These are phyloP conservation scores for Sphaerophoria rueppellii DNA, from an alignment of 2,888 invertebrate genomes.

Conservation along the genomic window DNA sequence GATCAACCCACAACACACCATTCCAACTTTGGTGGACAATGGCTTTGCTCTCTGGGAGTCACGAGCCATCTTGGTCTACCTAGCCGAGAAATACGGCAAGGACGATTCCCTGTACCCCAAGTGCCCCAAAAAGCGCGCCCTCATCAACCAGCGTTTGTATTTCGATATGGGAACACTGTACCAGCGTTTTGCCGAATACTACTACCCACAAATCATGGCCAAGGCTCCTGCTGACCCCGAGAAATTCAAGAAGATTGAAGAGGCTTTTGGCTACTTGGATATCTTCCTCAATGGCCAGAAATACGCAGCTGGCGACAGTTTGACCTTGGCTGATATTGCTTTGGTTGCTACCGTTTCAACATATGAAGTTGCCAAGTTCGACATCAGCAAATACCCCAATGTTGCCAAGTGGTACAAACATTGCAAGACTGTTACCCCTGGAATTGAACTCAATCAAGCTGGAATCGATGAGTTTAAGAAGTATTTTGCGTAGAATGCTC, in stretches of 20 bases:
- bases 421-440: conserved; percentile 84
- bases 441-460: conserved; percentile 85
- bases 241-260: conserved; percentile 87
- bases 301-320: conserved; percentile 87
- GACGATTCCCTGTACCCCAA: conserved; percentile 89
- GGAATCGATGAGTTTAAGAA: conserved; percentile 84
- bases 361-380: conserved; percentile 86
- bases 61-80: conserved; percentile 90
- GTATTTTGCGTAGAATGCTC: conserved; percentile 74
- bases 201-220: conserved; percentile 86
- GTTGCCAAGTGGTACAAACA: conserved; percentile 86
- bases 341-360: conserved; percentile 88
- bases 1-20: conserved; percentile 92
- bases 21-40: conserved; percentile 92
- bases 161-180: conserved; percentile 91
- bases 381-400: conserved; percentile 87
- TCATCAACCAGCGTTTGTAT: conserved; percentile 90
- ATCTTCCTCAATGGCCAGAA: conserved; percentile 87
- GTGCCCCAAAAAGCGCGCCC: conserved; percentile 88
- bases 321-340: conserved; percentile 91
- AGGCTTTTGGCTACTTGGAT: conserved; percentile 87
- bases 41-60: conserved; percentile 93
- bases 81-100: conserved; percentile 91
- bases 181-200: conserved; percentile 87
- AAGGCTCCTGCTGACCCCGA: conserved; percentile 86